These are phyloP conservation scores for Metopia argyrocephala DNA, from an alignment of 2,888 invertebrate genomes.

Conservation along the genomic window DNA sequence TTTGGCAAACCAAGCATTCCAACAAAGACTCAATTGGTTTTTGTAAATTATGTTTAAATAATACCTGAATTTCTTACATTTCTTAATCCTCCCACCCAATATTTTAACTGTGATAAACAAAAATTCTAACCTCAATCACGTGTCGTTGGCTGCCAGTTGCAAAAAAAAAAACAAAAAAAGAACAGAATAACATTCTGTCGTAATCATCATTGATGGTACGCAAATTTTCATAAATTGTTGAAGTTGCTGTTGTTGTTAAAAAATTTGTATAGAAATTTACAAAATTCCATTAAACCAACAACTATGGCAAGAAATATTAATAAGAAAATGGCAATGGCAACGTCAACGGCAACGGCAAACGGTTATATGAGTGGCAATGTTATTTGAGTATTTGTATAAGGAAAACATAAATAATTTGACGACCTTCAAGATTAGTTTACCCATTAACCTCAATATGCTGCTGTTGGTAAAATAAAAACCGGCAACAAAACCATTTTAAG, in stretches of 20 bases:
- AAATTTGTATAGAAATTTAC: conserved; percentile 17
- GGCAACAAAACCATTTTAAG: conserved; percentile 29
- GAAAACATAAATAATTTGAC: conserved; percentile 31
- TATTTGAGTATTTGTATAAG: not conserved
- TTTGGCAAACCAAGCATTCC: conserved; percentile 34
- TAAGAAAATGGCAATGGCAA: not conserved
- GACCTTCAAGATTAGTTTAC: conserved; percentile 63
- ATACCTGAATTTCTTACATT: conserved; percentile 44
- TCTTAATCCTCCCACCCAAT: not conserved
- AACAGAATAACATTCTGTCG: not conserved
- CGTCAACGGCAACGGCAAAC: not conserved
- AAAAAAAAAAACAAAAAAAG: not conserved
- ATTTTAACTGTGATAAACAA: not conserved
- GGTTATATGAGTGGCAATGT: not conserved
- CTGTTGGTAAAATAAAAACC: conserved; percentile 51
- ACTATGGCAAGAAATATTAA: not conserved
- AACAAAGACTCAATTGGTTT: not conserved
- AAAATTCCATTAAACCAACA: conserved; percentile 35
- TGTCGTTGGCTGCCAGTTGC: conserved; percentile 31
- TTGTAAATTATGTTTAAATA: not conserved
- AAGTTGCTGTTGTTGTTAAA: not conserved
- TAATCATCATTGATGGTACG: not conserved
- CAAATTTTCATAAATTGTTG: conserved; percentile 29
- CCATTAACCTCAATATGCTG: conserved; percentile 62
- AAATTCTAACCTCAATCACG: conserved; percentile 56